Evolutionary conservation across 2,888 invertebrate genomes (phyloP).

Genomic region (Catocala fraxini): DNA sequence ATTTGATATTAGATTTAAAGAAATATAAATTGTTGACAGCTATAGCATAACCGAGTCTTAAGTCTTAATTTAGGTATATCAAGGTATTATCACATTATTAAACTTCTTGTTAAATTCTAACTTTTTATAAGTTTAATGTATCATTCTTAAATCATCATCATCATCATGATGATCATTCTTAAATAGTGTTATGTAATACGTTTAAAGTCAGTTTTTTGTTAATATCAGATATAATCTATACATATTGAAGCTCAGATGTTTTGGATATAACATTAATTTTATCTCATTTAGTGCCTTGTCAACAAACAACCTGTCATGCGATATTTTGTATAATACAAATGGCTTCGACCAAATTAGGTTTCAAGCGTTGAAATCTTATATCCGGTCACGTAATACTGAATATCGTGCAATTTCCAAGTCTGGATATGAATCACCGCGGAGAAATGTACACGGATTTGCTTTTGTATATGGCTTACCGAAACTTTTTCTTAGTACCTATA

Average conservation of each 20-base stretch:
- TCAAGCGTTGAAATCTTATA: constrained; percentile 25
- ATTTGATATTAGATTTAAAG: no score
- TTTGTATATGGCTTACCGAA: constrained; percentile 22
- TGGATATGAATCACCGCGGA: constrained; percentile 36
- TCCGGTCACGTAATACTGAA: constrained; percentile 45
- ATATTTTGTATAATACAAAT: constrained; percentile 12
- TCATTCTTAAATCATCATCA: no score
- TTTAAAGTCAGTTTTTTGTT: no score
- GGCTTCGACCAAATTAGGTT: constrained; percentile 23
- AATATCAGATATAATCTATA: constrained; percentile 2
- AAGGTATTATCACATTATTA: no score
- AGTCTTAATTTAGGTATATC: no score
- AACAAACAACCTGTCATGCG: no score
- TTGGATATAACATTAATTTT: not conserved
- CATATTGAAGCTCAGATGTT: not conserved
- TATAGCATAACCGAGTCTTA: no score
- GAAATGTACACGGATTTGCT: constrained; percentile 29
- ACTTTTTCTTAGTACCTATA: not conserved
- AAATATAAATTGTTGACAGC: no score
- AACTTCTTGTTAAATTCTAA: no score
- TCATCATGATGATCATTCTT: no score
- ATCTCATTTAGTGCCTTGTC: not conserved
- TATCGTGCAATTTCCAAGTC: constrained; percentile 28
- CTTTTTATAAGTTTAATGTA: no score
- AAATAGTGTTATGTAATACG: no score